Conservation (phyloP, 2,113 vertebrate species). For the Cinclus cinclus region DNA sequence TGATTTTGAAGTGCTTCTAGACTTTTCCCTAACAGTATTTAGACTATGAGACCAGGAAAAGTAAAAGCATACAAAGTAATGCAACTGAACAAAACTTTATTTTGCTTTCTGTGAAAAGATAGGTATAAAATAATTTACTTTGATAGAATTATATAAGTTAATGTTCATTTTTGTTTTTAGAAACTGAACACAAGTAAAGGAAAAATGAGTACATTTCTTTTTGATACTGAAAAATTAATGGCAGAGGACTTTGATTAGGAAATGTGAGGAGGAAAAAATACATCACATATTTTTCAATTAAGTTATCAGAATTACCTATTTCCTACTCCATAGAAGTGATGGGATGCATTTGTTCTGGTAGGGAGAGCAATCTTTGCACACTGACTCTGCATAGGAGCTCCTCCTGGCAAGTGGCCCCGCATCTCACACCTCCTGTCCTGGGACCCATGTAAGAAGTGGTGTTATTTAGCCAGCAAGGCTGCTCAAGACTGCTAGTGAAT, state of each 20-base stretch:
- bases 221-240: background rate
- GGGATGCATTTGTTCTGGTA: background rate
- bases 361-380: background rate
- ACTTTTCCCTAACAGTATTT: background rate
- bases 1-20: background rate
- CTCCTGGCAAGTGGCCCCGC: background rate
- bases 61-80: background rate
- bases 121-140: background rate
- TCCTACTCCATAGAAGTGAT: background rate
- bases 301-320: background rate
- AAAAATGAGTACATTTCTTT: background rate
- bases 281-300: background rate
- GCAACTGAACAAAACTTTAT: background rate
- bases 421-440: background rate
- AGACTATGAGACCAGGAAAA: background rate
- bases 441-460: accelerated
- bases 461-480: background rate
- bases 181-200: background rate
- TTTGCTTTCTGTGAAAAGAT: background rate
- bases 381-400: accelerated
- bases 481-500: background rate
- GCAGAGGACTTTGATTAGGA: background rate
- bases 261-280: background rate
- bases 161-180: background rate
- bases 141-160: background rate